A percentile compares a stretch with the other conserved stretches of the same genome.
These are phyloP conservation scores for Ganaspis sp. DNA, from an alignment of 1,140 invertebrate species.

Conservation along the genomic window DNA sequence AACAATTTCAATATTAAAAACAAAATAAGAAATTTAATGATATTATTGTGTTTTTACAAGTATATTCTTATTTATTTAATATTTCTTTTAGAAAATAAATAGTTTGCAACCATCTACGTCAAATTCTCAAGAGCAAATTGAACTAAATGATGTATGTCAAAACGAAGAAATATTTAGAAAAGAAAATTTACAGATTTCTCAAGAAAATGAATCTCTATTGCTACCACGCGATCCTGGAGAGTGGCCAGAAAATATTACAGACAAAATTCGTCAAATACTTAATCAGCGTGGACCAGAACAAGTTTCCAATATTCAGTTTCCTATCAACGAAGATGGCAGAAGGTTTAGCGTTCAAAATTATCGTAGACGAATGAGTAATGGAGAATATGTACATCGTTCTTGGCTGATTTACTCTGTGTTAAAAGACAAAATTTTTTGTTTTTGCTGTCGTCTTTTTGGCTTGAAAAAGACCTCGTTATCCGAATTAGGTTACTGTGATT, in stretches of 20 bases:
- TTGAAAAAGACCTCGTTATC: constrained; percentile 37
- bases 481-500: constrained; percentile 44
- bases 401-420: constrained; percentile 47
- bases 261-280: neutral
- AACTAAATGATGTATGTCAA: neutral
- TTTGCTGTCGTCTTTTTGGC: constrained; percentile 52
- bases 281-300: neutral
- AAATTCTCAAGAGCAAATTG: neutral
- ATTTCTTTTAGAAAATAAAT: too few relatives aligned
- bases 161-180: neutral
- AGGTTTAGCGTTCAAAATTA: neutral
- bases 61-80: too few relatives aligned
- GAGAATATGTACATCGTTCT: constrained; percentile 31
- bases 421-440: constrained; percentile 46
- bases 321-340: neutral
- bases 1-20: too few relatives aligned
- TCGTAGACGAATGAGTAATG: neutral
- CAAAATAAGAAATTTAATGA: too few relatives aligned
- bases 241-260: neutral
- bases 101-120: neutral
- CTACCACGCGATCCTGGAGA: neutral
- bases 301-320: neutral
- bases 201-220: neutral
- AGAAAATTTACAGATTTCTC: neutral
- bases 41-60: too few relatives aligned